These are phyloP conservation scores for Arctia plantaginis DNA, from an alignment of 2,888 invertebrate species.

Conservation along the genomic window DNA sequence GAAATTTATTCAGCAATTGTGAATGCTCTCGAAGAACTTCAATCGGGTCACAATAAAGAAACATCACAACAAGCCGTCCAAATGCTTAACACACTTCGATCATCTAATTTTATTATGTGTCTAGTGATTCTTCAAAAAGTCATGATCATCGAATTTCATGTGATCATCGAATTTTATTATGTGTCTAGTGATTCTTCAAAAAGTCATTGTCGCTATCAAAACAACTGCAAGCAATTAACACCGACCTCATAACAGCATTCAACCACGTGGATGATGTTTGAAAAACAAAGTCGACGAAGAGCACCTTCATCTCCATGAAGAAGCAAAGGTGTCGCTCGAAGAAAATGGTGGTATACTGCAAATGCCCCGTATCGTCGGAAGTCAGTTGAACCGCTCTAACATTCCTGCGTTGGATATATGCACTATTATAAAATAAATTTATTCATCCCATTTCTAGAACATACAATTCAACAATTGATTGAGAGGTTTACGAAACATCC, in stretches of 20 bases:
- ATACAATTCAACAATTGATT: background rate
- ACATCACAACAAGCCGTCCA: background rate
- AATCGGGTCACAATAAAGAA: constrained; percentile 14
- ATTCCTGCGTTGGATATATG: background rate
- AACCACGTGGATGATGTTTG: background rate
- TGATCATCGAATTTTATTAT: no score
- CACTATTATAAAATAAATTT: background rate
- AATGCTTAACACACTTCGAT: constrained; percentile 25
- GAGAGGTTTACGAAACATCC: background rate
- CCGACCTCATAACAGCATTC: background rate
- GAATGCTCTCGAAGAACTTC: no score
- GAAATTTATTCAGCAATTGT: no score
- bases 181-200: constrained; percentile 32
- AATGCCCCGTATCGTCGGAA: background rate
- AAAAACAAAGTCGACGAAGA: background rate
- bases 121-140: constrained; percentile 24
- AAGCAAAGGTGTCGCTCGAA: background rate
- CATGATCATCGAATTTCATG: constrained; percentile 42
- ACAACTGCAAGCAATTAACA: background rate
- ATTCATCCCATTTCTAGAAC: background rate
- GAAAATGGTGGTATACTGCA: background rate
- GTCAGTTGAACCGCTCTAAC: no score
- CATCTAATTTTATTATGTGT: constrained; percentile 45
- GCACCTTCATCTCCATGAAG: background rate
- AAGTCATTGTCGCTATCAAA: background rate